phyloP scores from a whole-genome alignment of 1,140 invertebrate genomes.

The Campoletis sonorensis region DNA sequence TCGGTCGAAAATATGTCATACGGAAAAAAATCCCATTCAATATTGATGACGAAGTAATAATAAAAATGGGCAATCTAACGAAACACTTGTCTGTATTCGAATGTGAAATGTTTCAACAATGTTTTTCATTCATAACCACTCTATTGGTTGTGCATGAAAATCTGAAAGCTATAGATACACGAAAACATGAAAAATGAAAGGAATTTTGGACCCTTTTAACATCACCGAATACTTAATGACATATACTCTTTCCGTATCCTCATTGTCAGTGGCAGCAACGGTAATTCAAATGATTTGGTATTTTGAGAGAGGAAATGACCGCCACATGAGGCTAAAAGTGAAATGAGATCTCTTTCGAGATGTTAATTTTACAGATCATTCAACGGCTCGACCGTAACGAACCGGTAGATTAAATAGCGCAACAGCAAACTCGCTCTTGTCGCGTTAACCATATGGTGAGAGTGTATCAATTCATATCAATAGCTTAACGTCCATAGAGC shows the following conservation, averaged over 20 bases:
- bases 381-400: conserved; percentile 11
- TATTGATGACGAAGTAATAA: no score
- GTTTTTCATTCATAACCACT: no score
- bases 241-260: neutral
- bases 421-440: neutral
- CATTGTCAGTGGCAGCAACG: neutral
- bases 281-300: neutral
- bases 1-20: no score
- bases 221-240: neutral
- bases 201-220: no score
- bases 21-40: no score
- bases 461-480: neutral
- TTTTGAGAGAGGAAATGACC: neutral
- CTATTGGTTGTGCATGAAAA: no score
- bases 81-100: no score
- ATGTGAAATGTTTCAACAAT: no score
- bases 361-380: conserved; percentile 9
- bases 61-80: no score
- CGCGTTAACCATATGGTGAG: neutral
- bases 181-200: no score
- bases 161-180: no score
- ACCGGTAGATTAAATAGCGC: conserved; percentile 10
- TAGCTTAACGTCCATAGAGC: neutral
- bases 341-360: conserved; percentile 9
- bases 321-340: neutral